Evolutionary conservation across 2,888 invertebrate genomes (phyloP), one percentile per base, ranked within the genome.

Genomic region (Zonitis immaculata): DNA sequence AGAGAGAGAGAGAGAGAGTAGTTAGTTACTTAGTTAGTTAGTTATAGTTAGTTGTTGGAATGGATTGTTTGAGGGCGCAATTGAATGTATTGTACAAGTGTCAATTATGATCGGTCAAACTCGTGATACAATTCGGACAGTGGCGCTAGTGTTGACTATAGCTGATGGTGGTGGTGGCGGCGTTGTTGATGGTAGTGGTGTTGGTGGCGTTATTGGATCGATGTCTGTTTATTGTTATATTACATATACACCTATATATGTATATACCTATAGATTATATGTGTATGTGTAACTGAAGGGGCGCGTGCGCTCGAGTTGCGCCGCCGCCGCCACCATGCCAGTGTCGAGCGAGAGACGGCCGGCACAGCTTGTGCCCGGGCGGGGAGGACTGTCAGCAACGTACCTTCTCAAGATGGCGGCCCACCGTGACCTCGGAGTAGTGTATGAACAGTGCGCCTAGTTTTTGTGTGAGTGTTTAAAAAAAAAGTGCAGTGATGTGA

Each of bases 371-470:
- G 73, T 73, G 73, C 74, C 73, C 71, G 73, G 73, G 76, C 77
- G 76, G 78, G 77, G 77, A 76, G 78, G 73, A 73, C 71, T 70
- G 73, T 68, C 72, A 69, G 71, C 74, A 70, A 69, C 69, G 66
- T 66, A 73, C 71, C 70, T 68, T 76, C 70, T 73, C 69, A 77
- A 77, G 71, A 78, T 77, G 68, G 76, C 77, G 72, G 76, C 76
- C 72, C 66, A 65, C 74, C 60, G 63, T 62, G 60, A 59, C 57
- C 59, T 61, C 63, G 63, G 61, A 77, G 77, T 73, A 77, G 78
- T 77, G 78, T 63, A 78, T 78, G 79, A 78, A 79, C 79, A 78
- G 78, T 79, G 79, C 79, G 79, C 78, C 79, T 54, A 64, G 68
- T 66, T 64, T 58, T 57, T 47, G 63, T 49, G 48, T 42, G n/a